Percentiles rank a stretch among this genome's conserved stretches.
Evolutionary conservation across 2,797 vertebrate genomes (phyloP).

Genomic region (Melanotaenia boesemani): DNA sequence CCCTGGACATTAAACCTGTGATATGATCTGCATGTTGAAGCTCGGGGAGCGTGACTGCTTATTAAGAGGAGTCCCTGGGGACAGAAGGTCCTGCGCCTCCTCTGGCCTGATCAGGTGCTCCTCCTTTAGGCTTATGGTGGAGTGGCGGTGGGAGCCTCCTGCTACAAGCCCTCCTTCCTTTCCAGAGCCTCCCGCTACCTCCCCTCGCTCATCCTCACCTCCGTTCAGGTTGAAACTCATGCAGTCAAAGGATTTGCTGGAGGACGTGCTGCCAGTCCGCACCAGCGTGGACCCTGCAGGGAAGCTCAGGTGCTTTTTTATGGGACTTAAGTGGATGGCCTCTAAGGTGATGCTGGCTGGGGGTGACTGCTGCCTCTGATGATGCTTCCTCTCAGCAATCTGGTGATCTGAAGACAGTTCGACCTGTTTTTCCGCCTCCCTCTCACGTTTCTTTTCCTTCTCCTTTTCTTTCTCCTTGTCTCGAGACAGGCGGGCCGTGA

Average conservation of each 20-base stretch:
- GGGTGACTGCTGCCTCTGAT: constrained; percentile 76
- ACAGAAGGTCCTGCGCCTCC: constrained; percentile 90
- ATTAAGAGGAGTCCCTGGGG: constrained; percentile 91
- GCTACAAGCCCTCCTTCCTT: constrained; percentile 67
- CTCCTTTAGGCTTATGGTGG: constrained; percentile 95
- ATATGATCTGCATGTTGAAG: constrained; percentile 99
- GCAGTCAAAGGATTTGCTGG: constrained; percentile 97
- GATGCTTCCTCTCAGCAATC: constrained; percentile 74
- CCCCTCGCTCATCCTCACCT: constrained; percentile 49
- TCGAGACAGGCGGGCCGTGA: constrained; percentile 79
- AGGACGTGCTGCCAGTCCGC: constrained; percentile 95
- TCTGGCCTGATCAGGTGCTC: constrained; percentile 90
- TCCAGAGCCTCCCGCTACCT: constrained; percentile 48
- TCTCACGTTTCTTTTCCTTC: constrained; percentile 55
- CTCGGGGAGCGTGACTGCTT: constrained; percentile 98
- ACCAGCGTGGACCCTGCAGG: constrained; percentile 86
- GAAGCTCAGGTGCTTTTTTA: constrained; percentile 95
- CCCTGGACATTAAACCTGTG: constrained; percentile 89
- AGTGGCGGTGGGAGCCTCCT: constrained; percentile 89
- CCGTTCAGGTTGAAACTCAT: constrained; percentile 88
- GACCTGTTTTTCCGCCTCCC: constrained; percentile 79
- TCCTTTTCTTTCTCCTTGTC: constrained; percentile 78
- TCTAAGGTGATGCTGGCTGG: constrained; percentile 85
- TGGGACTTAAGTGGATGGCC: constrained; percentile 89
- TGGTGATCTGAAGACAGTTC: constrained; percentile 74